Percentiles rank a stretch among this genome's conserved stretches.
Conservation (phyloP, 2,113 vertebrate species). For the Uropsilus gracilis region DNA sequence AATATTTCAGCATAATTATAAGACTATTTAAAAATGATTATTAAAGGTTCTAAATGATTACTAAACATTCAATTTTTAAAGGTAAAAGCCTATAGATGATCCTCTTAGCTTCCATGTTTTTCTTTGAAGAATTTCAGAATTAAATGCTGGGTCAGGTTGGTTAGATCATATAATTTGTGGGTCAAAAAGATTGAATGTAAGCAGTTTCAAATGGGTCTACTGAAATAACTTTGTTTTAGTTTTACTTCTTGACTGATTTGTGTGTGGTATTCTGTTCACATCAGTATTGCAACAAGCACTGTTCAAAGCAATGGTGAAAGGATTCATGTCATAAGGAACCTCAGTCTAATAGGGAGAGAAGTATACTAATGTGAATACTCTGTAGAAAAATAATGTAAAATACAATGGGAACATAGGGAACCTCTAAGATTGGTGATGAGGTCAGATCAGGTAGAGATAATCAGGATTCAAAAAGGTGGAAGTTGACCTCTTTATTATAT, state of each 20-base stretch:
- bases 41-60: background rate
- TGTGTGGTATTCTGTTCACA: background rate
- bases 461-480: background rate
- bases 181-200: background rate
- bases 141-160: background rate
- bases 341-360: background rate
- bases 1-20: no score
- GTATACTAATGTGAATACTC: background rate
- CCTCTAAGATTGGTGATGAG: background rate
- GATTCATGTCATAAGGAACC: background rate
- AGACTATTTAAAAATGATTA: background rate
- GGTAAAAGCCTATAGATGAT: background rate
- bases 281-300: background rate
- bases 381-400: background rate
- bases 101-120: background rate
- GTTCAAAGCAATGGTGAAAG: background rate
- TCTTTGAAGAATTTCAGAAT: slow-evolving; percentile 8
- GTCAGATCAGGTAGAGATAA: background rate
- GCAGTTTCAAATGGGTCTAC: background rate
- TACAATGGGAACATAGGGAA: background rate
- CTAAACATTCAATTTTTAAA: slow-evolving; percentile 29
- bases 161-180: background rate
- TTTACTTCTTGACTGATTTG: slow-evolving; percentile 17
- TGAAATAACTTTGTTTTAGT: background rate
- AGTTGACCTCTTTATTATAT: background rate